Percentiles rank a stretch among this genome's conserved stretches.
phyloP scores from a whole-genome alignment of 2,113 vertebrate species.

The Gobiocypris rarus region DNA sequence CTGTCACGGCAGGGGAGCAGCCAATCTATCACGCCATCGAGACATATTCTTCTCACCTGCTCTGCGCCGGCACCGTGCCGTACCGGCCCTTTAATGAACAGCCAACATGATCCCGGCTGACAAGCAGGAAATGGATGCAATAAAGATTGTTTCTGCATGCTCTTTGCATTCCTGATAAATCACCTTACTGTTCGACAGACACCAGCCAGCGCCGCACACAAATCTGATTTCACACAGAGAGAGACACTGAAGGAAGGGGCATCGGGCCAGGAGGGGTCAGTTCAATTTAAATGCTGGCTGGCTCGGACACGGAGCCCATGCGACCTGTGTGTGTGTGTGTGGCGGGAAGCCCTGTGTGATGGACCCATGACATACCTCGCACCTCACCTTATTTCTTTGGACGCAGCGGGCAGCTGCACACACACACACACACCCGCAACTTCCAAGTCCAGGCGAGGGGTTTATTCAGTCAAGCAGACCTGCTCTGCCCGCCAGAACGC shows the following conservation, averaged over 20 bases:
- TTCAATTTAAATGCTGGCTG: slow-evolving; percentile 69
- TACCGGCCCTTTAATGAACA: slow-evolving; percentile 99
- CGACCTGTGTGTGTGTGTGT: slow-evolving; percentile 44
- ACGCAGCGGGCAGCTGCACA: background rate
- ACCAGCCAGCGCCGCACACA: slow-evolving; percentile 94
- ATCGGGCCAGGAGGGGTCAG: slow-evolving; percentile 34
- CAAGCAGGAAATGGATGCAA: slow-evolving; percentile 99
- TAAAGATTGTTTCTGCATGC: slow-evolving; percentile 99
- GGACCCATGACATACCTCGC: slow-evolving; percentile 42
- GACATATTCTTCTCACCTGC: slow-evolving; percentile 99
- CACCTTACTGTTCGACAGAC: slow-evolving; percentile 98
- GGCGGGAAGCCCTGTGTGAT: slow-evolving; percentile 50
- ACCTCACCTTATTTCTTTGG: slow-evolving; percentile 27
- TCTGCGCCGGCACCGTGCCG: slow-evolving; percentile 25
- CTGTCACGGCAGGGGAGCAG: slow-evolving; percentile 99
- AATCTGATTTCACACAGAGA: slow-evolving; percentile 96
- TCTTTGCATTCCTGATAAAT: slow-evolving; percentile 99
- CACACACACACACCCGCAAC: background rate
- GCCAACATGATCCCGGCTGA: slow-evolving; percentile 99
- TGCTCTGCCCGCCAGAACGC: background rate
- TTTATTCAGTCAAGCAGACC: slow-evolving; percentile 31
- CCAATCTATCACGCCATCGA: slow-evolving; percentile 99
- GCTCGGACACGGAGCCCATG: background rate
- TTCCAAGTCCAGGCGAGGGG: slow-evolving; percentile 4
- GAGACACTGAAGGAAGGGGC: slow-evolving; percentile 21